A percentile compares a stretch with the other conserved stretches of the same genome.
These are phyloP conservation scores for Cheilinus undulatus DNA, from an alignment of 2,113 vertebrate species.

Conservation along the genomic window DNA sequence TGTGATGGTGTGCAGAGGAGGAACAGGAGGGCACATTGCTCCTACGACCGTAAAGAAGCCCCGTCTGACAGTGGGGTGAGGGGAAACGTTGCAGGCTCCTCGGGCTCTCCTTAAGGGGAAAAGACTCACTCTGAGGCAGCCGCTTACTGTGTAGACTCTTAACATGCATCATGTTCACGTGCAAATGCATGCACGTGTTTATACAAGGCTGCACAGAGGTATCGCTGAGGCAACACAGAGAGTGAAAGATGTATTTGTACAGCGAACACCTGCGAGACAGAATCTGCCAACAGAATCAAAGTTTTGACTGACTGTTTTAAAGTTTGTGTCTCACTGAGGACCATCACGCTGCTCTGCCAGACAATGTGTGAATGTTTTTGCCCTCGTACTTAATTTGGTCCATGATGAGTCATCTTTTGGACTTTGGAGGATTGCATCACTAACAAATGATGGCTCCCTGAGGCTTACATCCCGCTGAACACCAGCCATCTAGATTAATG, in stretches of 20 bases:
- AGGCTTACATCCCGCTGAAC: conserved; percentile 40
- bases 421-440: conserved; percentile 43
- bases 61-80: conserved; percentile 46
- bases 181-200: conserved; percentile 41
- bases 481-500: conserved; percentile 52
- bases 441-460: conserved; percentile 44
- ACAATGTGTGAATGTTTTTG: conserved; percentile 62
- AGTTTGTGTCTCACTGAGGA: conserved; percentile 59
- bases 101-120: conserved; percentile 44
- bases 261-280: conserved; percentile 62
- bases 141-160: conserved; percentile 36
- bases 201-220: conserved; percentile 37
- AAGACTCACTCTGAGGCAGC: conserved; percentile 29
- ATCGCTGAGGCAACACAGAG: conserved; percentile 36
- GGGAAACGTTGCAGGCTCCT: conserved; percentile 55
- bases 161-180: conserved; percentile 41
- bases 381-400: conserved; percentile 52
- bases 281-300: conserved; percentile 59
- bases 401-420: conserved; percentile 63
- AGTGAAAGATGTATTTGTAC: conserved; percentile 51
- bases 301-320: conserved; percentile 50
- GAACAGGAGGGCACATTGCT: conserved; percentile 70
- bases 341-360: conserved; percentile 49
- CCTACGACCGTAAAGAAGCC: conserved; percentile 67
- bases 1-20: conserved; percentile 52